Conservation (phyloP, 1,140 invertebrate genomes). For the Condylostylus longicornis region DNA sequence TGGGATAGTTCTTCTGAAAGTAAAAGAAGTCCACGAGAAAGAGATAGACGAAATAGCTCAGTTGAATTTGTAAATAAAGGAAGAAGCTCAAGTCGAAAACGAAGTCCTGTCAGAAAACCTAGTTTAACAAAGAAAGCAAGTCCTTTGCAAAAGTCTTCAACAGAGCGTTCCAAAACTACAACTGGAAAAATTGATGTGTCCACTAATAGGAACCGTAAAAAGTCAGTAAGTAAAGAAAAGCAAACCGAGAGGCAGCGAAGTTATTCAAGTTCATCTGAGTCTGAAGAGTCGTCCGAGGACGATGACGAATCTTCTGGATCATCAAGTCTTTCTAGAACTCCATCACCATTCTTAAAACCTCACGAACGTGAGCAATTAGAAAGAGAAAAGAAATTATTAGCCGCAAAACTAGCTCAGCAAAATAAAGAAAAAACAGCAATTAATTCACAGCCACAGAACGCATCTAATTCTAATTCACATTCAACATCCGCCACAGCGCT, state of each 20-base stretch:
- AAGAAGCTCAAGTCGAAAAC: constrained; percentile 9
- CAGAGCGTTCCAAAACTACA: no score
- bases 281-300: constrained; percentile 34
- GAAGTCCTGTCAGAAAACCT: constrained; percentile 10
- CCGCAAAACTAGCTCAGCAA: neutral
- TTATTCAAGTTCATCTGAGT: neutral
- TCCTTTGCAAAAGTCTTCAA: constrained; percentile 32
- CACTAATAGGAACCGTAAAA: neutral
- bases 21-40: constrained; percentile 8
- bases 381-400: neutral
- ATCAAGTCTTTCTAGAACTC: constrained; percentile 60
- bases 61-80: constrained; percentile 4
- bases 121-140: constrained; percentile 7
- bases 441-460: neutral
- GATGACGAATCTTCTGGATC: no score
- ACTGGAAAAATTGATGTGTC: no score
- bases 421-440: neutral
- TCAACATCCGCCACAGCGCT: no score
- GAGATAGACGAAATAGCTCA: constrained; percentile 1
- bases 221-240: neutral
- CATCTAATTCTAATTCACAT: neutral
- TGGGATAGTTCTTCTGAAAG: neutral
- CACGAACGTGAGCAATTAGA: constrained; percentile 36
- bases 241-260: neutral
- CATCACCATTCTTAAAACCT: constrained; percentile 63